Evolutionary conservation across 2,797 vertebrate genomes (phyloP).

Genomic region (Prionace glauca): DNA sequence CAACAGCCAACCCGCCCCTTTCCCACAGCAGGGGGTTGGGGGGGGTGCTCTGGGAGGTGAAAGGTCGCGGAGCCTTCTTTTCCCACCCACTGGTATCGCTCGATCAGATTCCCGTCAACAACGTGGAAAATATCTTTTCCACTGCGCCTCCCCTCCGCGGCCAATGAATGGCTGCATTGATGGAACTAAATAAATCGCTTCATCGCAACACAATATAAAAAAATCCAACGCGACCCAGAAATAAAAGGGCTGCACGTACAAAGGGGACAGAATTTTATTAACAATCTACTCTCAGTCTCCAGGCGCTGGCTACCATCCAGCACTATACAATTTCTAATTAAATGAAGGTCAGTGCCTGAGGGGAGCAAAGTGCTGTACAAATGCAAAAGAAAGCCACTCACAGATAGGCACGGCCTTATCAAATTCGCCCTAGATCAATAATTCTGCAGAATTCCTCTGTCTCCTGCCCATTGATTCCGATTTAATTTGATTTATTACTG

Average conservation of each 20-base stretch:
- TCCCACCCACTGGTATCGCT: neutral
- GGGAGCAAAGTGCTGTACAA: neutral
- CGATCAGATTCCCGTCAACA: neutral
- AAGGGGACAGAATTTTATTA: neutral
- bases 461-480: neutral
- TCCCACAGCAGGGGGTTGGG: neutral
- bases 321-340: constrained; percentile 20
- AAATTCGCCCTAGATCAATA: neutral
- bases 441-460: neutral
- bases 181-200: neutral
- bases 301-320: neutral
- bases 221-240: neutral
- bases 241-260: neutral
- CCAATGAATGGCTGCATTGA: constrained; percentile 33
- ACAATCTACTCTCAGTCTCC: neutral
- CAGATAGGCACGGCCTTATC: neutral
- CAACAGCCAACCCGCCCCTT: too few species aligned
- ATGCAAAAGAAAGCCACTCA: neutral
- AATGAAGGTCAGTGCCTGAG: constrained; percentile 3
- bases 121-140: neutral
- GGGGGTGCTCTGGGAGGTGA: too few species aligned
- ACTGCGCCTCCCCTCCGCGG: neutral
- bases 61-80: neutral
- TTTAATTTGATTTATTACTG: too few species aligned
- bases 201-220: constrained; percentile 1